Evolutionary conservation across 64 coral and sea anemone species (phyloP), one percentile per base, ranked within the genome.

Genomic region (Hydrozoanthus tunicans): DNA sequence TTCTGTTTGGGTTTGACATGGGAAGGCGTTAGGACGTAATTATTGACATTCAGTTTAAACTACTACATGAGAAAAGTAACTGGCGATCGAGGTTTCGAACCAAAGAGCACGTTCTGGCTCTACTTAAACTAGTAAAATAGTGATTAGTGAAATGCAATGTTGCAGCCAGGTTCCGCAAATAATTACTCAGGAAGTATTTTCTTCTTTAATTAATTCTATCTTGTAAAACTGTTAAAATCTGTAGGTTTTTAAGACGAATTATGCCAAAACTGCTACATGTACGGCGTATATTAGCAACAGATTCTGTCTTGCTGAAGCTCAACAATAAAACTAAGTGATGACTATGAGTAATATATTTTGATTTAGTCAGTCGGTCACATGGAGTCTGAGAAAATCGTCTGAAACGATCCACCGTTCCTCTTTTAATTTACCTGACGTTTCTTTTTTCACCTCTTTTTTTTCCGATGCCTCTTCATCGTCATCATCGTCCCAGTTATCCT

Each of bases 401-500:
- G 8, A 67, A 70, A 71, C 54, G 27, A 81, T 58, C 63, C 32
- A 56, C 9, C 58, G 4, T 32, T 77, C 25, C 13, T 14, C 26
- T 58, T 11, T 62, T 3, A 75, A 8, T 56, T 83, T 82, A 81
- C 79, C 79, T 73, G 79, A 20, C 10, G 51, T 59, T 59, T 78
- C 43, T 23, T 90, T 74, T 51, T 64, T 73, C 53, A 5, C 58
- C 56, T 80, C 77, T 93, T 90, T 71, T 7, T 90, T 90, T 57
- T 81, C 75, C 58, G 69, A 26, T 0, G 73, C 78, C 61, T 90
- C 86, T 53, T 81, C 77, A 10, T 68, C 77, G 58, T 93, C 91
- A n/a, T 91, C 90, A 90, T 93, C 92, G 17, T 93, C 92, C 92
- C 92, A 93, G 66, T 90, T 93, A 68, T 93, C 92, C 92, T 93